A percentile compares a stretch with the other conserved stretches of the same genome.
These are phyloP conservation scores for Solea senegalensis DNA, from an alignment of 2,113 vertebrate genomes.

Conservation along the genomic window DNA sequence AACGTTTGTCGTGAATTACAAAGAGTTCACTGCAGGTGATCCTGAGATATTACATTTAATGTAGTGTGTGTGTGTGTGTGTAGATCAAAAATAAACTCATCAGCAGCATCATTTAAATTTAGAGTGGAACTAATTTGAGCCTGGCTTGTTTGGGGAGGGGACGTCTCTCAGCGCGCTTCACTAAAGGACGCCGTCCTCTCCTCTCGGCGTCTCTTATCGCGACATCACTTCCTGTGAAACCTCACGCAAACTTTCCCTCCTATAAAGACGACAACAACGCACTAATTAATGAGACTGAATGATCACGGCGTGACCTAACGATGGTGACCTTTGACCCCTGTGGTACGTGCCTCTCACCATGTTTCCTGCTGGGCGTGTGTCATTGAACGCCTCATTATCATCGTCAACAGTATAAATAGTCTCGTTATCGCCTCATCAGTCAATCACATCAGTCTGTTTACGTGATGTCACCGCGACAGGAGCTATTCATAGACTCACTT, in stretches of 20 bases:
- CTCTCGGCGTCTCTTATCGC: constrained; percentile 2
- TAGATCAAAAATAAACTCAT: background rate
- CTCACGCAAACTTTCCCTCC: background rate
- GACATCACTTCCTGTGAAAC: background rate
- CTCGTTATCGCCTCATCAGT: constrained; percentile 47
- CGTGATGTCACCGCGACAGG: constrained; percentile 20
- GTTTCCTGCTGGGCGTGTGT: constrained; percentile 34
- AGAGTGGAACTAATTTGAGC: background rate
- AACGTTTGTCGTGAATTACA: too few species aligned
- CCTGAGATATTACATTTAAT: background rate
- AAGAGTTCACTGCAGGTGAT: too few species aligned
- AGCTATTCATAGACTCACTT: constrained; percentile 33
- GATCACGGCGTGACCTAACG: background rate
- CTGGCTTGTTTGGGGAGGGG: constrained; percentile 4
- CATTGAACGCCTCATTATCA: background rate
- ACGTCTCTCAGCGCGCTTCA: constrained; percentile 4
- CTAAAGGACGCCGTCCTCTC: constrained; percentile 8
- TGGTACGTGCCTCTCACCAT: constrained; percentile 32
- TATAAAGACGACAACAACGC: too few species aligned
- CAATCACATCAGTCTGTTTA: constrained; percentile 40
- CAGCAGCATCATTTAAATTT: background rate
- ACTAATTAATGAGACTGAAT: too few species aligned
- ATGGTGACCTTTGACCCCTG: constrained; percentile 20
- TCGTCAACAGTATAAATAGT: constrained; percentile 5
- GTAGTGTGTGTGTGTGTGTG: background rate